phyloP scores from a whole-genome alignment of 37 sponge, comb jelly and placozoan species.

The Bolinopsis microptera region DNA sequence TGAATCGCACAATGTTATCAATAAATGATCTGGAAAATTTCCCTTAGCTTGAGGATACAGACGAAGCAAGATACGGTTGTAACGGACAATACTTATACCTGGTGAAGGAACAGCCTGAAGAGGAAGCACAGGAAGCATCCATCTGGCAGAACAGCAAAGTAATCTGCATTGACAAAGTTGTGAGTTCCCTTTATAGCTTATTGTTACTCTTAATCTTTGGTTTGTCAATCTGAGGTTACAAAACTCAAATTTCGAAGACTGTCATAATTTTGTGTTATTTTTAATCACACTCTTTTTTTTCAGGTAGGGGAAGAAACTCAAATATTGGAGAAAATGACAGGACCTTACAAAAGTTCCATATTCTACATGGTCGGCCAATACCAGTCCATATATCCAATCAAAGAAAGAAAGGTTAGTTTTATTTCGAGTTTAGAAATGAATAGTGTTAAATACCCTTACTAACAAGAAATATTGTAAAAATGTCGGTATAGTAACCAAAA shows the following conservation, averaged over 20 bases:
- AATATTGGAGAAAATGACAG: too few relatives aligned
- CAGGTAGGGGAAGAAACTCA: too few relatives aligned
- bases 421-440: too few relatives aligned
- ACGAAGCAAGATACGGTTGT: background rate
- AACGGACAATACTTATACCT: background rate
- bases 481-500: too few relatives aligned
- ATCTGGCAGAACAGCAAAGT: background rate
- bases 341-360: too few relatives aligned
- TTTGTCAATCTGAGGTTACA: background rate
- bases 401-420: background rate
- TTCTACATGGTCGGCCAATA: too few relatives aligned
- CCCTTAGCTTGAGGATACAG: background rate
- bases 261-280: too few relatives aligned
- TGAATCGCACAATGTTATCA: background rate
- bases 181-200: too few relatives aligned
- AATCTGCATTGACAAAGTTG: slow-evolving; percentile 15
- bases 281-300: too few relatives aligned
- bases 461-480: too few relatives aligned
- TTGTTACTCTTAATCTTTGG: background rate
- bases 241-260: background rate
- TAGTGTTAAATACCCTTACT: too few relatives aligned
- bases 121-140: background rate
- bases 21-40: background rate
- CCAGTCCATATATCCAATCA: background rate
- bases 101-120: background rate